These are phyloP conservation scores for Melanocharis versteri DNA, from an alignment of 2,113 vertebrate species.

Conservation along the genomic window DNA sequence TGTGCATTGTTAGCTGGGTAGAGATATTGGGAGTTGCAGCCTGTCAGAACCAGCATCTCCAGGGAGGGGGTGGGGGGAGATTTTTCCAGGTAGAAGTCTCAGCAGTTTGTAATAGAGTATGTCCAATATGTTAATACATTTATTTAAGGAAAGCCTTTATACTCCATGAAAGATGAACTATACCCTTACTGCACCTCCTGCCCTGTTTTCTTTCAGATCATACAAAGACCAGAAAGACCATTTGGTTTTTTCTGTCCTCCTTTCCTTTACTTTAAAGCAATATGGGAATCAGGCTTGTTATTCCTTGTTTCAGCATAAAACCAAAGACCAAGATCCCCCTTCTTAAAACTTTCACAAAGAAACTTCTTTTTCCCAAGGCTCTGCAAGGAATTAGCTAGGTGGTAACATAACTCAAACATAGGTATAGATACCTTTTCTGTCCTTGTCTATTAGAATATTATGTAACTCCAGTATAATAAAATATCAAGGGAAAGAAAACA, in stretches of 20 bases:
- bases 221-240: background rate
- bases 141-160: background rate
- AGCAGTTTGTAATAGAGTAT: background rate
- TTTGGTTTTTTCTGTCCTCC: background rate
- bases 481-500: background rate
- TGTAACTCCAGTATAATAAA: background rate
- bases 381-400: background rate
- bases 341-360: background rate
- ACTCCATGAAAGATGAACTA: background rate
- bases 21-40: conserved; percentile 25
- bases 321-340: background rate
- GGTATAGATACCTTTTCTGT: background rate
- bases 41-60: conserved; percentile 49
- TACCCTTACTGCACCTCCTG: background rate
- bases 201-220: background rate
- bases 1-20: background rate
- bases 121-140: background rate
- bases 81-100: background rate
- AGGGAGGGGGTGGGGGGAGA: background rate
- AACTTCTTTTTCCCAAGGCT: background rate
- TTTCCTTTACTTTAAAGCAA: background rate
- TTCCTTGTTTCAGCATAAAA: background rate
- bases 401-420: background rate
- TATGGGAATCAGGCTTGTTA: background rate
- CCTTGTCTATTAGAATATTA: background rate